Percentiles rank a stretch among this genome's conserved stretches.
Evolutionary conservation across 2,888 invertebrate genomes (phyloP).

Genomic region (Cyclophora punctaria): DNA sequence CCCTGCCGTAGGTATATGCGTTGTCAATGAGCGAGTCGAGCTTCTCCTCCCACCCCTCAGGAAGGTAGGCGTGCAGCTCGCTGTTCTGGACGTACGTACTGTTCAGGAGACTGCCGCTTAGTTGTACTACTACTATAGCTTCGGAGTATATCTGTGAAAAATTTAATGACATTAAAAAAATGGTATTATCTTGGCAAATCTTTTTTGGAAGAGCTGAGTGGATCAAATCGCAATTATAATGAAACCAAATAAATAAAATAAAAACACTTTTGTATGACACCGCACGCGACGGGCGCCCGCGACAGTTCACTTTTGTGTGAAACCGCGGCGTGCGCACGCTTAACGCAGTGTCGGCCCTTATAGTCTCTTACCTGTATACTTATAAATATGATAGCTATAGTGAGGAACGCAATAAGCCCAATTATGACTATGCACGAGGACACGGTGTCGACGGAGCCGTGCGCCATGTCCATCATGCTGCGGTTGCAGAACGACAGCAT

Average conservation of each 20-base stretch:
- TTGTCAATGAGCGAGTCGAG: slow-evolving; percentile 93
- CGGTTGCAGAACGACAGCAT: slow-evolving; percentile 79
- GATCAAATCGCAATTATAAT: neutral
- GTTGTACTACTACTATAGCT: slow-evolving; percentile 91
- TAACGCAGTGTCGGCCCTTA: too few species aligned
- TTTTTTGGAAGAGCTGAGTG: neutral
- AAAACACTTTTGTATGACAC: too few species aligned
- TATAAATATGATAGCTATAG: slow-evolving; percentile 87
- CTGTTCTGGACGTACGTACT: slow-evolving; percentile 92
- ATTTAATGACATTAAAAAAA: neutral
- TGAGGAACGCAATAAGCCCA: slow-evolving; percentile 85
- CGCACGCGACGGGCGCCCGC: too few species aligned
- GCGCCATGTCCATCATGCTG: slow-evolving; percentile 77
- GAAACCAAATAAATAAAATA: too few species aligned
- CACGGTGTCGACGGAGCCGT: slow-evolving; percentile 88
- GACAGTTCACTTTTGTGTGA: too few species aligned
- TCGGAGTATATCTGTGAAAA: slow-evolving; percentile 89
- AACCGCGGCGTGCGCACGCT: too few species aligned
- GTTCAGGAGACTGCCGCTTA: slow-evolving; percentile 91
- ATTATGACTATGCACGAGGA: slow-evolving; percentile 91
- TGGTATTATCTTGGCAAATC: neutral
- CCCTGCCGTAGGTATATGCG: slow-evolving; percentile 93
- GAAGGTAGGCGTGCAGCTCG: slow-evolving; percentile 87
- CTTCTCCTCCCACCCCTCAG: slow-evolving; percentile 88
- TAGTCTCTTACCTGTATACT: slow-evolving; percentile 80